Conservation (phyloP, 2,113 vertebrate genomes). For the Oncorhynchus kisutch region DNA sequence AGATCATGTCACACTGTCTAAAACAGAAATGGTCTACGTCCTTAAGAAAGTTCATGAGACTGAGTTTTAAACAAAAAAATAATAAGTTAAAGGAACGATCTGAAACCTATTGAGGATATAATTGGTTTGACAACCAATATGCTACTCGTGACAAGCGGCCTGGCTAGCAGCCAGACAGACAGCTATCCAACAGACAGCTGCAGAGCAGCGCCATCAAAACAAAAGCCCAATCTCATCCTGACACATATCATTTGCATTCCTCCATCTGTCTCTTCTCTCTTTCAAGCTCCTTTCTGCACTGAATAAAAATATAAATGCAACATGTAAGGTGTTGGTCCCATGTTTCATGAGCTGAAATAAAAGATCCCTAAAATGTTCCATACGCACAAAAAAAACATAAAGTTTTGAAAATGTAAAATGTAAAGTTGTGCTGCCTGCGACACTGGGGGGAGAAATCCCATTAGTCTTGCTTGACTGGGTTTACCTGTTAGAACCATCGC, state of each 20-base stretch:
- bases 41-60: background rate
- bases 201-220: background rate
- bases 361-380: no score
- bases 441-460: constrained; percentile 55
- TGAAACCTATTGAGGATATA: background rate
- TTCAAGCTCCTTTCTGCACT: background rate
- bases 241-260: constrained; percentile 13
- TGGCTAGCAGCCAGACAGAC: background rate
- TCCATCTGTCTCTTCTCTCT: background rate
- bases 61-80: background rate
- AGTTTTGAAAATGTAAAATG: no score
- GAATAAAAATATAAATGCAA: background rate
- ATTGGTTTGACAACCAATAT: background rate
- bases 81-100: background rate
- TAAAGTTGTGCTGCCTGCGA: constrained; percentile 32
- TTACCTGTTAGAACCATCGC: constrained; percentile 64
- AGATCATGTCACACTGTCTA: background rate
- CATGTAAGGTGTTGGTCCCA: no score
- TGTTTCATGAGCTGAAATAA: no score
- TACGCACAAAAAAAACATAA: no score
- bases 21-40: background rate
- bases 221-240: background rate
- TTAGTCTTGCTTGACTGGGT: constrained; percentile 62
- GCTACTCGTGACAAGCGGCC: background rate
- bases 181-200: background rate